A percentile compares a stretch with the other conserved stretches of the same genome.
These are phyloP conservation scores for Lepidurus arcticus DNA, from an alignment of 1,140 invertebrate species.

Conservation along the genomic window DNA sequence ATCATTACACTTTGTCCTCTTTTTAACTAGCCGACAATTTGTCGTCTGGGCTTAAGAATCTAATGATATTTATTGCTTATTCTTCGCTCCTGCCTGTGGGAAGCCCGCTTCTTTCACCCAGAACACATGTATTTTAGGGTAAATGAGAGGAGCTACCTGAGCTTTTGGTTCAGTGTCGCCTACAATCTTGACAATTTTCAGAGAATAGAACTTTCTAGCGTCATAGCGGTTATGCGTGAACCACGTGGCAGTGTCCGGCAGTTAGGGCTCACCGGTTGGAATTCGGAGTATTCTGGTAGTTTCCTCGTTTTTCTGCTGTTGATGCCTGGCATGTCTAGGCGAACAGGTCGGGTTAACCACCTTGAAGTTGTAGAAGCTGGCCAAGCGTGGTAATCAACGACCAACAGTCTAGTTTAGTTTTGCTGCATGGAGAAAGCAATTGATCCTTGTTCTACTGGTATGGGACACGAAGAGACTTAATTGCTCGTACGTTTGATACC, in stretches of 20 bases:
- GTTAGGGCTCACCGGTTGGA: background rate
- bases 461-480: background rate
- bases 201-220: background rate
- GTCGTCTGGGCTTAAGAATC: background rate
- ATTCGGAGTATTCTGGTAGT: background rate
- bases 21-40: background rate
- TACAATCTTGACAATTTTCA: too few species aligned
- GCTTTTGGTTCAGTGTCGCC: too few species aligned
- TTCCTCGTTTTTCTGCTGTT: background rate
- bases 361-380: background rate
- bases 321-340: background rate
- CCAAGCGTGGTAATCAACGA: background rate
- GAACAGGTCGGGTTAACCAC: background rate
- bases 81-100: too few species aligned
- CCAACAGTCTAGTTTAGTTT: background rate
- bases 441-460: background rate
- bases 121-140: too few species aligned
- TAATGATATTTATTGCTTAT: too few species aligned
- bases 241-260: background rate
- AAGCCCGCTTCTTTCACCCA: too few species aligned
- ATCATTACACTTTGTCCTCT: slow-evolving; percentile 38
- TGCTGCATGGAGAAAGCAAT: background rate
- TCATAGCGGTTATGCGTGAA: background rate
- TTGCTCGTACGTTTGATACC: too few species aligned
- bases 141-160: too few species aligned